Evolutionary conservation across 2,113 vertebrate genomes (phyloP), one percentile per base, ranked within the genome.

Genomic region (Tenrec ecaudatus): DNA sequence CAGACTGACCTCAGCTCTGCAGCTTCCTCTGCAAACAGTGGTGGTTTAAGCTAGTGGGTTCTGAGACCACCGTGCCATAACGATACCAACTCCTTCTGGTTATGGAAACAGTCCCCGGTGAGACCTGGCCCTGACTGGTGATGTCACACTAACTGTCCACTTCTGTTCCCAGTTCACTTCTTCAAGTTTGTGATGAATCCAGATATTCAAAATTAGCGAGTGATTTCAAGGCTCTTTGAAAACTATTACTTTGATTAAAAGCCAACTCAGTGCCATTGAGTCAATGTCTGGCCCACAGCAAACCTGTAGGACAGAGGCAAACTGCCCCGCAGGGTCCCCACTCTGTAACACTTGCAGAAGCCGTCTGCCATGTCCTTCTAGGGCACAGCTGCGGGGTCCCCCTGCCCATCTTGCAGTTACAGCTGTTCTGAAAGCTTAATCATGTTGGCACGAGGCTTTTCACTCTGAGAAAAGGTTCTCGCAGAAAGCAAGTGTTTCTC

Each of bases 161-260:
- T 16, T 88, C 82, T 84, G n/a, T n/a, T n/a, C n/a, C n/a, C n/a
- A n/a, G n/a, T n/a, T n/a, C n/a, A n/a, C n/a, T n/a, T n/a, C n/a
- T n/a, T n/a, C n/a, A n/a, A n/a, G 75, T 82, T 90, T 80, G 36
- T 53, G 90, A 86, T 40, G 79, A 78, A 77, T 16, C 25, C 76
- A 90, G 40, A 82, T 75, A 88, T 77, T 76, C 62, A 92, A 66
- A 92, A 12, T 79, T 69, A 47, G 80, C 33, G 60, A 62, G 60
- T 40, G 88, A 53, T 62, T 77, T 33, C 27, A 29, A 12, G 71
- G 57, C 6, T 80, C 47, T 69, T 86, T 79, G 43, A 82, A 91
- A 83, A 90, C 25, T 14, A 64, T 1, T 47, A 73, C n/a, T 92
- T 95, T 91, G 43, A 22, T 20, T 40, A 82, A 77, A 73, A 19